These are phyloP conservation scores for Meloidogyne floridensis DNA, from an alignment of 1,140 invertebrate species.

Conservation along the genomic window DNA sequence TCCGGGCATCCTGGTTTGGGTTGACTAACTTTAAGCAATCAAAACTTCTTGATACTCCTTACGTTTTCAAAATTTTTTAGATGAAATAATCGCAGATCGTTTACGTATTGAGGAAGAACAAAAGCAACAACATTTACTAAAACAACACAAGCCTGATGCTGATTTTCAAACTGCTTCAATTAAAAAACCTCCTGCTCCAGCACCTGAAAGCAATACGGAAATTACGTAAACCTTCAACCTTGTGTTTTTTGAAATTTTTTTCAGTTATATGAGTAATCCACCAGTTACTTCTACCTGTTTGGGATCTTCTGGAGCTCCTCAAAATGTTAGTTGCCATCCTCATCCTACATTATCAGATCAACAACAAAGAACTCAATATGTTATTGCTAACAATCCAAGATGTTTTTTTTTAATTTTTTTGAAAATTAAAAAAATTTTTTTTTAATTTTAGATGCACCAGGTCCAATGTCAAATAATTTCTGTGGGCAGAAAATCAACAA, in stretches of 20 bases:
- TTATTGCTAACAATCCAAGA: slow-evolving; percentile 29
- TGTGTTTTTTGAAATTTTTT: slow-evolving; percentile 7
- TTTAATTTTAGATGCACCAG: slow-evolving; percentile 19
- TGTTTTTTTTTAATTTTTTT: background rate
- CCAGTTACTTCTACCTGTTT: slow-evolving; percentile 32
- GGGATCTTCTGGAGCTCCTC: background rate
- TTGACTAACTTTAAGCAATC: no score
- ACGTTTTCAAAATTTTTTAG: slow-evolving; percentile 8
- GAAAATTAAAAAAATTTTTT: background rate
- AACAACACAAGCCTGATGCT: background rate
- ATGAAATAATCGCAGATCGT: slow-evolving; percentile 40
- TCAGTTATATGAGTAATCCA: slow-evolving; percentile 47
- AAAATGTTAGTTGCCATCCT: background rate
- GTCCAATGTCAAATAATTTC: slow-evolving; percentile 5
- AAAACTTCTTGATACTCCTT: no score
- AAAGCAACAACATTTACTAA: background rate
- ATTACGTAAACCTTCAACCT: slow-evolving; percentile 30
- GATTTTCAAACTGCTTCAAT: background rate
- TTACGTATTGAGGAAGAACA: slow-evolving; percentile 32
- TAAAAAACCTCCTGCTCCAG: background rate
- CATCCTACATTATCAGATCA: no score
- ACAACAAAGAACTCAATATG: slow-evolving; percentile 6
- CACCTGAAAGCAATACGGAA: slow-evolving; percentile 43
- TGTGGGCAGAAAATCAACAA: background rate
- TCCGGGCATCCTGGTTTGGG: no score